Conservation (phyloP, 2,888 invertebrate species). For the Drosophila phalerata region DNA sequence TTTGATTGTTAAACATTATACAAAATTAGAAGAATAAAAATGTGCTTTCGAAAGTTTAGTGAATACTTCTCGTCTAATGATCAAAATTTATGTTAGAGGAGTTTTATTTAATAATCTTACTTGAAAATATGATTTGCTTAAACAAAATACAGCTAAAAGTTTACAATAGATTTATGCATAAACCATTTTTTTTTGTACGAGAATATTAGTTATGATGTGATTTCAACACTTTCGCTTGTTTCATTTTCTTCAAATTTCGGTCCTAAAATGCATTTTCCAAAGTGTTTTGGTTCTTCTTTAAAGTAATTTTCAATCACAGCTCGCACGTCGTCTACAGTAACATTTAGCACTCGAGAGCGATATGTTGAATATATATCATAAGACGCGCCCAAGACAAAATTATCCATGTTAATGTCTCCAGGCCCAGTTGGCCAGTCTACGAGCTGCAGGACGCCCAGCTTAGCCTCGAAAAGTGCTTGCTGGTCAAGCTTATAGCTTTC, state of each 20-base stretch:
- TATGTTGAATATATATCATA: slow-evolving; percentile 93
- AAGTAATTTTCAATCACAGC: slow-evolving; percentile 91
- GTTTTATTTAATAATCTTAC: too few species aligned
- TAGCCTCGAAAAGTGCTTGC: slow-evolving; percentile 94
- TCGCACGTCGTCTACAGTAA: slow-evolving; percentile 90
- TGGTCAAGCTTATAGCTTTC: slow-evolving; percentile 88
- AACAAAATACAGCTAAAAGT: too few species aligned
- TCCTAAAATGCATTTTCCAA: slow-evolving; percentile 91
- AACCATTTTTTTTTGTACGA: neutral
- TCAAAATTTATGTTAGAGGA: too few species aligned
- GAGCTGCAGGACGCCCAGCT: slow-evolving; percentile 94
- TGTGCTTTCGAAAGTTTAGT: too few species aligned
- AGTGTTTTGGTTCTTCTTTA: slow-evolving; percentile 85
- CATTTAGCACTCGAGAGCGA: slow-evolving; percentile 90
- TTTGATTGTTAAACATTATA: too few species aligned
- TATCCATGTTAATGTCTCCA: slow-evolving; percentile 90
- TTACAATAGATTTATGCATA: too few species aligned
- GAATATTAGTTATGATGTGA: neutral
- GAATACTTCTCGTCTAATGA: too few species aligned
- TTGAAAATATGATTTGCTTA: too few species aligned
- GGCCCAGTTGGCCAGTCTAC: slow-evolving; percentile 95
- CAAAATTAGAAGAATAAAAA: too few species aligned
- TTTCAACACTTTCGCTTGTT: neutral
- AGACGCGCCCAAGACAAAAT: slow-evolving; percentile 91
- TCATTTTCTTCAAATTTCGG: slow-evolving; percentile 83